Percentiles rank a stretch among this genome's conserved stretches.
Conservation (phyloP, 2,113 vertebrate genomes). For the Sinocyclocheilus rhinocerous region DNA sequence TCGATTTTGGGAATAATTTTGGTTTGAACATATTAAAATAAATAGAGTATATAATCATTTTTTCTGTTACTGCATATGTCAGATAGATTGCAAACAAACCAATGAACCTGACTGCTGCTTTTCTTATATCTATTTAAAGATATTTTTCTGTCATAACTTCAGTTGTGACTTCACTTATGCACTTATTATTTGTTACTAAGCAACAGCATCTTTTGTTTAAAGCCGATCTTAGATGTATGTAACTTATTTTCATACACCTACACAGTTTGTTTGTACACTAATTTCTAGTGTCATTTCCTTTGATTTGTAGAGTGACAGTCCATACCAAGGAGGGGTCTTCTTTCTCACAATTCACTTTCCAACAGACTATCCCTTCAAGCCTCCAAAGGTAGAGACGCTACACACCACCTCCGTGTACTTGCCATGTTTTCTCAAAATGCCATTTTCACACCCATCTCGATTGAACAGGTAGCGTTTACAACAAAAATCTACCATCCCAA, state of each 20-base stretch:
- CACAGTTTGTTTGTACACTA: neutral
- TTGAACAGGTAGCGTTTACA: conserved; percentile 61
- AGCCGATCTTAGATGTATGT: neutral
- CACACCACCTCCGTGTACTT: neutral
- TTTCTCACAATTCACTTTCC: conserved; percentile 65
- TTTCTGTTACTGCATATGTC: too few species aligned
- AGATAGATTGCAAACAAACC: too few species aligned
- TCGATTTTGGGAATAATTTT: neutral
- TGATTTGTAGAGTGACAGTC: conserved; percentile 56
- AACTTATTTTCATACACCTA: neutral
- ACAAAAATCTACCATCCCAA: conserved; percentile 63
- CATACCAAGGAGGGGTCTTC: conserved; percentile 62
- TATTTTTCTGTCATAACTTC: too few species aligned
- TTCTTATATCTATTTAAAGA: too few species aligned
- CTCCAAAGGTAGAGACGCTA: conserved; percentile 54
- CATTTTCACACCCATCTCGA: neutral
- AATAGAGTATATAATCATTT: too few species aligned
- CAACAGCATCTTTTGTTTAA: neutral
- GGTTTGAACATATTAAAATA: too few species aligned
- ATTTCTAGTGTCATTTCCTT: neutral
- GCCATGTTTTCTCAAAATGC: neutral
- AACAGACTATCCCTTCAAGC: conserved; percentile 65
- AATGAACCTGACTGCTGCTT: too few species aligned
- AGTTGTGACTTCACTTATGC: too few species aligned
- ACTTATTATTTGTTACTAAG: neutral